Percentiles rank a stretch among this genome's conserved stretches.
phyloP scores from a whole-genome alignment of 2,797 vertebrate species.

The Mus caroli region DNA sequence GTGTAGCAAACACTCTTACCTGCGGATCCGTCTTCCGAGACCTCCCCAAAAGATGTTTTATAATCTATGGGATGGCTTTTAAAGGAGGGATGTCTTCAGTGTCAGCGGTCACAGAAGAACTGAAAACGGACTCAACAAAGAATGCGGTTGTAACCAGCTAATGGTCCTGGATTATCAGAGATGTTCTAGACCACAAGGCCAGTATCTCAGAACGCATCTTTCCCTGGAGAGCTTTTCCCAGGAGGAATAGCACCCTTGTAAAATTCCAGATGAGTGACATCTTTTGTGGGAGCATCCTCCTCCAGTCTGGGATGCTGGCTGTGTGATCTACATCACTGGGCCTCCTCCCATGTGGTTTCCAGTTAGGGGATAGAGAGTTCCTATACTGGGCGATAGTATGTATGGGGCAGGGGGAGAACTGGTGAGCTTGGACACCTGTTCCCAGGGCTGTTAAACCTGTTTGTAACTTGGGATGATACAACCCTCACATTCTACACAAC shows the following conservation, averaged over 20 bases:
- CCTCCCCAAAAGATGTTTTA: background rate
- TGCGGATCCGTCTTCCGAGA: background rate
- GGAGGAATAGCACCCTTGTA: rapidly evolving
- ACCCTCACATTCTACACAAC: background rate
- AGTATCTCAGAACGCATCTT: background rate
- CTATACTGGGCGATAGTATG: rapidly evolving
- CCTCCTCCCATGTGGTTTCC: background rate
- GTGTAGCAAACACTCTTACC: background rate
- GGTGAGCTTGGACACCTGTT: background rate
- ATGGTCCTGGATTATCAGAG: background rate
- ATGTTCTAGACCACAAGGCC: background rate
- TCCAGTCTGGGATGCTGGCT: background rate
- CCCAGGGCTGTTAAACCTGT: background rate
- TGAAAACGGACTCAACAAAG: background rate
- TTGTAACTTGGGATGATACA: background rate
- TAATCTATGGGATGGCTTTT: background rate
- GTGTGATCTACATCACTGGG: rapidly evolving
- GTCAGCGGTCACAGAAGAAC: background rate
- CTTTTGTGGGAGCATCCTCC: background rate
- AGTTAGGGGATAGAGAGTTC: background rate
- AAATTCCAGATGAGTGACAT: background rate
- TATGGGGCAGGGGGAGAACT: no score
- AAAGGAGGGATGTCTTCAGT: background rate
- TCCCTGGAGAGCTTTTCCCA: background rate
- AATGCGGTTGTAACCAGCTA: no score